Evolutionary conservation across 2,113 vertebrate genomes (phyloP).

Genomic region (Marcusenius ussheri): DNA sequence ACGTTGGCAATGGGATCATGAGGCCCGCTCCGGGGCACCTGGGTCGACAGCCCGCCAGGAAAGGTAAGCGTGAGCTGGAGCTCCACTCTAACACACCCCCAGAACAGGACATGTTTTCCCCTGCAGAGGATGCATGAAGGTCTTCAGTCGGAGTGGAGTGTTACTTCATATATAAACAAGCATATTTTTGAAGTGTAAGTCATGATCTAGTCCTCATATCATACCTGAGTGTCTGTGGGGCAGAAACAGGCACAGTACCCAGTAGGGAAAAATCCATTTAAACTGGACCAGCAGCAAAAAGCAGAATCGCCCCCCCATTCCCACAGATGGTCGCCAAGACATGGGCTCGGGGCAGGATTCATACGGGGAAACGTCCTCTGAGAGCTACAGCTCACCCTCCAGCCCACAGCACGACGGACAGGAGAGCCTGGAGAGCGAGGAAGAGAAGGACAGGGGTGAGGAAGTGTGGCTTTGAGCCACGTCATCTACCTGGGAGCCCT

Average conservation of each 20-base stretch:
- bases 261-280: background rate
- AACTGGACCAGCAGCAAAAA: background rate
- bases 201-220: background rate
- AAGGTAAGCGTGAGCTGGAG: constrained; percentile 58
- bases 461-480: background rate
- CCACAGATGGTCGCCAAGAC: constrained; percentile 68
- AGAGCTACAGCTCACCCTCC: constrained; percentile 89
- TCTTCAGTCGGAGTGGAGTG: background rate
- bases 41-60: constrained; percentile 46
- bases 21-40: constrained; percentile 50
- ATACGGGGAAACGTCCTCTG: constrained; percentile 84
- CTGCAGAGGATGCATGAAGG: background rate
- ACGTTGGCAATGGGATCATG: constrained; percentile 59
- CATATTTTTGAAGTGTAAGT: background rate
- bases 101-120: background rate
- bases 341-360: constrained; percentile 72
- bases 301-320: background rate
- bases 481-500: background rate
- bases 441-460: constrained; percentile 86
- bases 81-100: background rate
- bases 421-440: constrained; percentile 89
- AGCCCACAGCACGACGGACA: constrained; percentile 77
- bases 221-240: background rate
- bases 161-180: background rate
- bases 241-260: background rate